Percentiles rank a stretch among this genome's conserved stretches.
phyloP scores from a whole-genome alignment of 1,140 invertebrate species.

The Lerema accius region DNA sequence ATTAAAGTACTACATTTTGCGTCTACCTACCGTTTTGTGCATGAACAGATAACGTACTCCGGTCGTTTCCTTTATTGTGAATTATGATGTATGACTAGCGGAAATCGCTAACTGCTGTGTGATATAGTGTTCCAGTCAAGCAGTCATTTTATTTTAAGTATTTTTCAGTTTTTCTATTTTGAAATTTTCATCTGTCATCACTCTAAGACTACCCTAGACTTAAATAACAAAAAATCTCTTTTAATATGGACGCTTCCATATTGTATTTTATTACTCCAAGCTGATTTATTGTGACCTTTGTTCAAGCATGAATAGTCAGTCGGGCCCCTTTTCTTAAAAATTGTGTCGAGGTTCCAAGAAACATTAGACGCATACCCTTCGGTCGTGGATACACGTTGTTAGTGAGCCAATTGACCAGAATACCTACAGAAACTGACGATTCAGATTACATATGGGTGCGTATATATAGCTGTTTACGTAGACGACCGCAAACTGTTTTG shows the following conservation, averaged over 20 bases:
- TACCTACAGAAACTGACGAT: slow-evolving; percentile 2
- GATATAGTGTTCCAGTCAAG: background rate
- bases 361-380: slow-evolving; percentile 22
- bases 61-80: slow-evolving; percentile 1
- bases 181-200: slow-evolving; percentile 2
- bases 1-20: slow-evolving; percentile 6
- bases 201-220: too few relatives aligned
- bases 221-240: slow-evolving; percentile 7
- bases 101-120: slow-evolving; percentile 5
- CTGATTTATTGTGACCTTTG: slow-evolving; percentile 14
- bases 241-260: background rate
- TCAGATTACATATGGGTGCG: background rate
- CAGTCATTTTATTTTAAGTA: background rate
- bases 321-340: slow-evolving; percentile 27
- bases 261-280: slow-evolving; percentile 6
- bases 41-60: slow-evolving; percentile 18
- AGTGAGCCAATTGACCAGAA: slow-evolving; percentile 3
- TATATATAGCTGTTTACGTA: background rate
- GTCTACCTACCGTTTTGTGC: slow-evolving; percentile 1
- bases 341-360: slow-evolving; percentile 26
- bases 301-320: slow-evolving; percentile 25
- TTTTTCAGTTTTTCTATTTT: slow-evolving; percentile 4
- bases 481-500: slow-evolving; percentile 12
- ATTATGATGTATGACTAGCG: background rate
- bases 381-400: slow-evolving; percentile 1